Evolutionary conservation across 2,113 vertebrate species (phyloP).

Genomic region (Tragulus kanchil): DNA sequence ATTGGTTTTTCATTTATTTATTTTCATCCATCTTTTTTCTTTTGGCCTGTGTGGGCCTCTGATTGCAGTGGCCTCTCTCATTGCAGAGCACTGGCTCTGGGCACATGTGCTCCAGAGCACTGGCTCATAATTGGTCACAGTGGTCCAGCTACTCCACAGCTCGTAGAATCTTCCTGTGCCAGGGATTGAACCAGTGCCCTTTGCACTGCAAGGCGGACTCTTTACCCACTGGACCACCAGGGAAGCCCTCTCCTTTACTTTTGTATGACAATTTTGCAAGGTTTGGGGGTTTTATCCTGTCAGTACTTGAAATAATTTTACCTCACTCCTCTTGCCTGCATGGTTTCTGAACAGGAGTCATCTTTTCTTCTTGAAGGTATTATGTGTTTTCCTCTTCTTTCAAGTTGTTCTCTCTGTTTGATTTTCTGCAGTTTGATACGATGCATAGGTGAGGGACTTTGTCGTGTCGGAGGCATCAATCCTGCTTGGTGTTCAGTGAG

Average conservation of each 20-base stretch:
- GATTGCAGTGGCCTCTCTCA: too few relatives aligned
- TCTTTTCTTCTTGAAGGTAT: background rate
- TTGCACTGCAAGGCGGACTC: too few relatives aligned
- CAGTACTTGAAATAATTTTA: background rate
- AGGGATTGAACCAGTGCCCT: too few relatives aligned
- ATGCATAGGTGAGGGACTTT: background rate
- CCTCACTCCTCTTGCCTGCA: background rate
- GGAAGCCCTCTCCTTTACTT: background rate
- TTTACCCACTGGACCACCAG: too few relatives aligned
- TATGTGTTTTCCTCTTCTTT: background rate
- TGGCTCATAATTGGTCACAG: too few relatives aligned
- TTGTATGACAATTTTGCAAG: slow-evolving; percentile 24
- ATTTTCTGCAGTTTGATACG: background rate
- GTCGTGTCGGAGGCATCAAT: background rate
- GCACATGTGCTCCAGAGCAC: too few relatives aligned
- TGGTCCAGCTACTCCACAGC: too few relatives aligned
- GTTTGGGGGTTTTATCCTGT: background rate
- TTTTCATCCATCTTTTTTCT: too few relatives aligned
- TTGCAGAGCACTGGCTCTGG: too few relatives aligned
- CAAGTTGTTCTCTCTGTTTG: background rate
- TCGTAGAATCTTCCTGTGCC: too few relatives aligned
- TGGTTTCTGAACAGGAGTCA: slow-evolving; percentile 12
- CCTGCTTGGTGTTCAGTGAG: background rate
- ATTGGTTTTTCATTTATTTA: too few relatives aligned
- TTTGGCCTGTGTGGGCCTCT: too few relatives aligned